Base-by-base conservation (phyloP, 2,113 vertebrate species). In the Connochaetes taurinus region DNA sequence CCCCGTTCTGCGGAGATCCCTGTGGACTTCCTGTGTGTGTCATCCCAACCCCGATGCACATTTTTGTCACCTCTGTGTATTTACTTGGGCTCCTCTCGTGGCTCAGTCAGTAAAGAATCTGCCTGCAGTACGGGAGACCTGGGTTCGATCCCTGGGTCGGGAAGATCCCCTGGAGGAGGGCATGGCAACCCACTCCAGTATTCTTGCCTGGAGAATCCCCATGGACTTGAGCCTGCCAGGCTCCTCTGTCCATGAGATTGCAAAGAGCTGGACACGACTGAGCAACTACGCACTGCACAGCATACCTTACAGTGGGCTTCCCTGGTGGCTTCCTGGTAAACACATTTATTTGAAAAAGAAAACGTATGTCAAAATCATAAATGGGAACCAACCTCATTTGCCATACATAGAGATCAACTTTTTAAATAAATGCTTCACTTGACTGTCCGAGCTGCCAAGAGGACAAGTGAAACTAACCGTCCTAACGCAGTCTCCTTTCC, bases 31-130 rank as follows among this genome's bases (percentile, higher is more conserved):
- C 13, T 29, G 12, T 14, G 10, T 58, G 40, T 43, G n/a, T 53
- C 74, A 7, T 19, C 3, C 0, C 3, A 6, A 0, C 6, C 31
- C 80, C 16, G 0, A 1, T 21, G 23, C 36, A 6, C 81, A 40
- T 10, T 40, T 71, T 23, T 71, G 13, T 88, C 92, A 36, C 52
- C 45, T 81, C 50, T 27, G 14, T 25, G 47, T 40, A 40, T 89
- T 45, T 43, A 31, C 83, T 7, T 23, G n/a, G 67, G n/a, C 74
- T 76, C 12, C 71, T 3, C 36, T 27, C 5, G 0, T 27, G 23
- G 40, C 12, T 76, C 71, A 76, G 71, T 27, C 23, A 27, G 12
- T 76, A 43, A 76, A 76, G 71, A 76, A 27, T 27, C 71, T 27
- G 40, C 71, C 40, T 76, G 40, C 1, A 76, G 6, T 14, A 36